These are phyloP conservation scores for Colaptes auratus DNA, from an alignment of 2,113 vertebrate genomes.

Conservation along the genomic window DNA sequence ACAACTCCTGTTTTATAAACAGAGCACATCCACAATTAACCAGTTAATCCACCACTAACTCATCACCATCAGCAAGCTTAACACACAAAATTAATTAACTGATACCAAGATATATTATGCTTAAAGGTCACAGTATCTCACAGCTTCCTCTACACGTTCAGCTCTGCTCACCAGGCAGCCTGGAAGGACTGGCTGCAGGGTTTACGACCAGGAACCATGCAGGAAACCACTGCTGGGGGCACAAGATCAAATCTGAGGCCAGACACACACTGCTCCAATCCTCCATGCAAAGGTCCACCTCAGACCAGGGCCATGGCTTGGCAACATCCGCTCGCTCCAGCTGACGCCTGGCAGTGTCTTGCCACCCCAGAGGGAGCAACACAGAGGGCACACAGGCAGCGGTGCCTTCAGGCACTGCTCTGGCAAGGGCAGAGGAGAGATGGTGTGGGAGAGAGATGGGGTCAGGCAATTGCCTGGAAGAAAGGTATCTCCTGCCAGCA, in stretches of 20 bases:
- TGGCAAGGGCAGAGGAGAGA: accelerated
- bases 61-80: not conserved
- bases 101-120: not conserved
- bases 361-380: not conserved
- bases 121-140: not conserved
- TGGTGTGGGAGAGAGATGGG: accelerated
- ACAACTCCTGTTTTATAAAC: not conserved
- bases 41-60: not conserved
- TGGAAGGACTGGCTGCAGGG: accelerated
- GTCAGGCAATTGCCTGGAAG: accelerated
- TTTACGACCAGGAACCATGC: too few relatives aligned
- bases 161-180: not conserved
- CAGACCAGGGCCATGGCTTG: accelerated
- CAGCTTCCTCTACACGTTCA: accelerated
- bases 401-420: too few relatives aligned
- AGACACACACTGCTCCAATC: accelerated
- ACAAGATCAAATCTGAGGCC: not conserved
- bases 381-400: accelerated
- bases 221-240: accelerated
- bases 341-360: accelerated
- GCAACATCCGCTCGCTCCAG: not conserved
- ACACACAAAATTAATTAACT: not conserved
- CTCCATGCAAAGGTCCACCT: accelerated
- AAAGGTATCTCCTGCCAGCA: not conserved
- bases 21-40: not conserved